Evolutionary conservation across 2,888 invertebrate species (phyloP).

Genomic region (Hydrotaea cyrtoneurina): DNA sequence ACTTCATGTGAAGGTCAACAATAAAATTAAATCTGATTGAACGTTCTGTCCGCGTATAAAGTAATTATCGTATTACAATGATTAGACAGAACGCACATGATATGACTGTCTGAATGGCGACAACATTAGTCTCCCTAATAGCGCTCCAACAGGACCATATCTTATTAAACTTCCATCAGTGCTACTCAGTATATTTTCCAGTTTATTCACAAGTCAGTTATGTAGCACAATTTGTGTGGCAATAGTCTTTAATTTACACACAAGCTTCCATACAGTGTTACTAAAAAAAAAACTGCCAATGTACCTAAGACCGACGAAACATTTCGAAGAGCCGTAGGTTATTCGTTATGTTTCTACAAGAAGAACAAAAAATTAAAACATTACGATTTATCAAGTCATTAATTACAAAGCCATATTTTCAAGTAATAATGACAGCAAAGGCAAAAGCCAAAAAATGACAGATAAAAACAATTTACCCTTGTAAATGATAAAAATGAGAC

Average conservation of each 20-base stretch:
- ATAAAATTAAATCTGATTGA: too few relatives aligned
- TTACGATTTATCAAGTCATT: slow-evolving; percentile 66
- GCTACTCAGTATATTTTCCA: too few relatives aligned
- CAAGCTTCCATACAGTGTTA: too few relatives aligned
- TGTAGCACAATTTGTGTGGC: too few relatives aligned
- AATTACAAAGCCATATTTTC: slow-evolving; percentile 59
- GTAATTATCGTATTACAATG: too few relatives aligned
- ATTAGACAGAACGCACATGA: neutral
- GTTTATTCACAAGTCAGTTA: too few relatives aligned
- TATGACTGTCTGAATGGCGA: neutral
- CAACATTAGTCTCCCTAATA: neutral
- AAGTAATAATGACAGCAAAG: slow-evolving; percentile 25
- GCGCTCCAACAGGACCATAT: too few relatives aligned
- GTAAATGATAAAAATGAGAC: slow-evolving; percentile 42
- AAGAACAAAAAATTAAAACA: slow-evolving; percentile 53
- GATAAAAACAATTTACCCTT: slow-evolving; percentile 38
- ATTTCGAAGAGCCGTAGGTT: slow-evolving; percentile 45
- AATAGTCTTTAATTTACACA: too few relatives aligned
- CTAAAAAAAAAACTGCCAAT: too few relatives aligned
- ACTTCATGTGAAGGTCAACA: too few relatives aligned
- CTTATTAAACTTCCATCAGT: too few relatives aligned
- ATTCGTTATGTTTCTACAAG: slow-evolving; percentile 57
- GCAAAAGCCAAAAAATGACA: neutral
- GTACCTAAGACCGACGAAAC: neutral
- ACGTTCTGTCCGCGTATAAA: too few relatives aligned